Percentiles rank a stretch among this genome's conserved stretches.
phyloP scores from a whole-genome alignment of 2,888 invertebrate genomes.

The Ametastegia equiseti region DNA sequence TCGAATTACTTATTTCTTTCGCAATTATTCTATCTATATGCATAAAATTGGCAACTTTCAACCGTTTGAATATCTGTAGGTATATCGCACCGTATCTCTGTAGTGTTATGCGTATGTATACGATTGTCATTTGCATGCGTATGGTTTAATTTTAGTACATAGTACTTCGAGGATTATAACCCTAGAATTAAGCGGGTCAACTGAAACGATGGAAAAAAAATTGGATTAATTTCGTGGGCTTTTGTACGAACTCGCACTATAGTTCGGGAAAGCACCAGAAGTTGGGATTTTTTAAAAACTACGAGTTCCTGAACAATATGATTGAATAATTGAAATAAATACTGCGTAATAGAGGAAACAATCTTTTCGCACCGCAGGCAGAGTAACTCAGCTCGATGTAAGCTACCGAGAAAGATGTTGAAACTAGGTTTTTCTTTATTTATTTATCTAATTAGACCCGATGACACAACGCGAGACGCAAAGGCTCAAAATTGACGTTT shows the following conservation, averaged over 20 bases:
- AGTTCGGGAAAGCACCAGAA: neutral
- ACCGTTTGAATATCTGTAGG: neutral
- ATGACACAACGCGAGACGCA: neutral
- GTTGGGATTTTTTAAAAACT: neutral
- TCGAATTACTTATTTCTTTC: neutral
- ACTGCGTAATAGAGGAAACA: neutral
- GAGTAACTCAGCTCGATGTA: neutral
- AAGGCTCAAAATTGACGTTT: constrained; percentile 12
- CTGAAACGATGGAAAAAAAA: too few species aligned
- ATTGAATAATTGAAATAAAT: neutral
- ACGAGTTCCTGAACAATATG: neutral
- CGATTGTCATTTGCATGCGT: neutral
- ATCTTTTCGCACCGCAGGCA: neutral
- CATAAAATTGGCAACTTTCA: neutral
- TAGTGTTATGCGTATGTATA: neutral
- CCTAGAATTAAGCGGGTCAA: neutral
- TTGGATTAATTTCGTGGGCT: too few species aligned
- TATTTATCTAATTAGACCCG: neutral
- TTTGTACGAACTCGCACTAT: neutral
- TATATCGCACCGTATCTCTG: neutral
- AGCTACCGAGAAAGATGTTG: neutral
- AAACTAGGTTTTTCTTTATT: neutral
- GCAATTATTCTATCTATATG: neutral
- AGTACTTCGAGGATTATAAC: too few species aligned
- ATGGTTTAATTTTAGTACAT: neutral